These are phyloP conservation scores for Catocala sponsa DNA, from an alignment of 2,888 invertebrate species.

Conservation along the genomic window DNA sequence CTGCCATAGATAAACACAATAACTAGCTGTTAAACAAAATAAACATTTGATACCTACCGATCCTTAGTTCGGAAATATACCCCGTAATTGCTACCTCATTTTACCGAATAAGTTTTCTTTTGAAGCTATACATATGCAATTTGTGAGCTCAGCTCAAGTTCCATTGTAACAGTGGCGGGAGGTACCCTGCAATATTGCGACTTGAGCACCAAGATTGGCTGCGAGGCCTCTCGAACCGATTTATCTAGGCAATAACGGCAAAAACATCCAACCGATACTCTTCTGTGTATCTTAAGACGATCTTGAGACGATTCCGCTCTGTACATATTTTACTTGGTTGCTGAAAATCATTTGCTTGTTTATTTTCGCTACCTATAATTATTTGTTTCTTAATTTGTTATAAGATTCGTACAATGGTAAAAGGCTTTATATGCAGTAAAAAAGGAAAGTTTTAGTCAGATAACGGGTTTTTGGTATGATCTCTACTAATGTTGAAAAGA, in stretches of 20 bases:
- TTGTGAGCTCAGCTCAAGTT: slow-evolving; percentile 32
- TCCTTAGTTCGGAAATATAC: too few species aligned
- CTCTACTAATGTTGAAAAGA: too few species aligned
- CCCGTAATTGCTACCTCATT: too few species aligned
- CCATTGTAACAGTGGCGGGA: slow-evolving; percentile 52
- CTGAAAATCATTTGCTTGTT: slow-evolving; percentile 1
- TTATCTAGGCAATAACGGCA: slow-evolving; percentile 75
- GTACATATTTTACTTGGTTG: slow-evolving; percentile 16
- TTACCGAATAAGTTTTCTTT: too few species aligned
- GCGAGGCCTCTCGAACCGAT: slow-evolving; percentile 66
- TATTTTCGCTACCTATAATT: not conserved
- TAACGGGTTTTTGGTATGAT: too few species aligned
- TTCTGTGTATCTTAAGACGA: slow-evolving; percentile 43
- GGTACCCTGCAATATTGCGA: slow-evolving; percentile 68
- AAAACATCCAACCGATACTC: slow-evolving; percentile 56
- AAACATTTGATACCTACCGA: too few species aligned
- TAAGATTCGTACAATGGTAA: too few species aligned
- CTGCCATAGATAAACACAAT: too few species aligned
- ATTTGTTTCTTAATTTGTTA: not conserved
- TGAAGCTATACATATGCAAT: slow-evolving; percentile 16
- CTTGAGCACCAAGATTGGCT: slow-evolving; percentile 62
- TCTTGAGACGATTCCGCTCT: slow-evolving; percentile 58
- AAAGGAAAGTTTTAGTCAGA: too few species aligned
- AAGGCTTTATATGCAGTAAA: too few species aligned
- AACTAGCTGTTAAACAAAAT: too few species aligned